Percentiles rank a stretch among this genome's conserved stretches.
phyloP scores from a whole-genome alignment of 2,113 vertebrate genomes.

The Centropus bengalensis region DNA sequence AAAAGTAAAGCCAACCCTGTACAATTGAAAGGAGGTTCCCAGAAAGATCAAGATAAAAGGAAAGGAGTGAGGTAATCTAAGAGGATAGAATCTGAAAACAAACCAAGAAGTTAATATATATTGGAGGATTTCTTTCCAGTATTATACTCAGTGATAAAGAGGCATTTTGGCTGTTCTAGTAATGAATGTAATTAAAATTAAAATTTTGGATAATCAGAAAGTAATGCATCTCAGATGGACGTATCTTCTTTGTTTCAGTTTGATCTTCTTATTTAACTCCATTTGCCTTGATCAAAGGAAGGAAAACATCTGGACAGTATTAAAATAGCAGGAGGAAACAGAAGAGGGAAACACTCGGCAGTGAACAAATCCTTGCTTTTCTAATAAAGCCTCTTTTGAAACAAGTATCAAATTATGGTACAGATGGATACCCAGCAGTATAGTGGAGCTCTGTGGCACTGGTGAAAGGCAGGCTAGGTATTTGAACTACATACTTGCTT shows the following conservation, averaged over 20 bases:
- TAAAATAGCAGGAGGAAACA: background rate
- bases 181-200: background rate
- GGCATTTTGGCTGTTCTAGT: background rate
- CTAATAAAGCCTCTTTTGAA: background rate
- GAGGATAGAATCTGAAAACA: background rate
- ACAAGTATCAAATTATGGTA: background rate
- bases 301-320: conserved; percentile 29
- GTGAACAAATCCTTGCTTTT: background rate
- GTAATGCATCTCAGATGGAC: background rate
- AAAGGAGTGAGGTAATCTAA: background rate
- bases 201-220: background rate
- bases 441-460: background rate
- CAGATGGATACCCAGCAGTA: background rate
- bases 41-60: background rate
- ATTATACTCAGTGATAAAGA: background rate
- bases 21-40: background rate
- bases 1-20: rapidly evolving
- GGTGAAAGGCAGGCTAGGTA: background rate
- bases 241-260: background rate
- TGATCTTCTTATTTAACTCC: background rate
- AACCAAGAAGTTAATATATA: background rate
- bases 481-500: background rate
- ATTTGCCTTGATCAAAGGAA: background rate
- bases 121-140: background rate
- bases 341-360: background rate